Base-by-base conservation (phyloP, 2,888 invertebrate genomes). In the Globia sparganii region DNA sequence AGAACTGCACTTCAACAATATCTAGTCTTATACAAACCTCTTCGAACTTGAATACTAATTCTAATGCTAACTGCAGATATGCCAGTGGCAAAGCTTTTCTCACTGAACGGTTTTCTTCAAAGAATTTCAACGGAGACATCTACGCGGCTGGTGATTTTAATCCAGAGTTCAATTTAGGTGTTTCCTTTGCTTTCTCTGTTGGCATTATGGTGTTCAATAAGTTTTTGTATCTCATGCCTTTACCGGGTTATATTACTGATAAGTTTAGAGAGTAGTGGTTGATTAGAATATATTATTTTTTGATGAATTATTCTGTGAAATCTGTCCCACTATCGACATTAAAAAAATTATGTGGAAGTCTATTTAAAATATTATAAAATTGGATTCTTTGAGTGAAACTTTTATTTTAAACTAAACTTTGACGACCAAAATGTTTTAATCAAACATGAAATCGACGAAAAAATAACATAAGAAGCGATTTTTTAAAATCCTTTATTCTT, bases 121-220 rank as follows among this genome's bases (percentile, higher is more conserved):
- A 97, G 88, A 96, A 95, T 77, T 97, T 97, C 71, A 94, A 93
- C 0, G 97, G 97, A 0, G 97, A 97, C 76, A 93, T 97, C 11
- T 97, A 97, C 80, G 95, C 96, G 75, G 93, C 95, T 0, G 97
- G 97, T 21, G 97, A 98, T 78, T 96, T 98, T 46, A 97, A 98
- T 86, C 92, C 97, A 78, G 98, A 98, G 86, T 97, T 98, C 71
- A 99, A 99, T 95, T 97, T 99, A 75, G 98, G 98, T 0, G 97
- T 99, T 43, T 98, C 98, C 0, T 98, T 99, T 83, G 98, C 98
- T 0, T 99, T 99, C 90, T 98, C 98, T 0, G 95, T 98, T 0
- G 98, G 98, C 1, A 97, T 99, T 87, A 98, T 98, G 83, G 97
- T 99, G 67, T 97, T 99, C 9, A 99, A 99, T 92, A 98, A 99